A percentile compares a stretch with the other conserved stretches of the same genome.
phyloP scores from a whole-genome alignment of 2,797 vertebrate species.

The Mastacembelus armatus region DNA sequence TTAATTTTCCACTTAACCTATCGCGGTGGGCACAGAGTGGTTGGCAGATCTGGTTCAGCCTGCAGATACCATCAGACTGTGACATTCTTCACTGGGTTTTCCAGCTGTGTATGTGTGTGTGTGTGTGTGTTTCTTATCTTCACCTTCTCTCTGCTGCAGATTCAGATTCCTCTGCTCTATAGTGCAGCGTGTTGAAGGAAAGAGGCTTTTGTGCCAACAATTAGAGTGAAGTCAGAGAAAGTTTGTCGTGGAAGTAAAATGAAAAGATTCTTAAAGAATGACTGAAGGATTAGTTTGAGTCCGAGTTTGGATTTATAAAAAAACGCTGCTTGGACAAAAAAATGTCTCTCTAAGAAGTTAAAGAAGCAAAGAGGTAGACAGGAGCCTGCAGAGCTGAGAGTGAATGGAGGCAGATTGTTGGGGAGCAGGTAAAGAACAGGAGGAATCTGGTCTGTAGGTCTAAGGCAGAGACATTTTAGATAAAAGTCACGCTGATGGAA shows the following conservation, averaged over 20 bases:
- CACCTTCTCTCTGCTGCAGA: conserved; percentile 21
- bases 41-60: background rate
- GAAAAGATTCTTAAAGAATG: background rate
- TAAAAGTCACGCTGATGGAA: background rate
- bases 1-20: conserved; percentile 17
- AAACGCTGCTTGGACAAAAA: no score
- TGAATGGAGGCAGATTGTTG: background rate
- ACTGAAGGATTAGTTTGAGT: background rate
- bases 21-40: background rate
- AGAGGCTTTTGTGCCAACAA: background rate
- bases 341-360: no score
- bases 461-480: background rate
- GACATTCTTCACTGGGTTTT: conserved; percentile 47
- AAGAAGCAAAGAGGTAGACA: no score
- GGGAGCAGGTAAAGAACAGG: no score
- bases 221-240: background rate
- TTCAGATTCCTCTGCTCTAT: conserved; percentile 6
- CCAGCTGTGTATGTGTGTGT: conserved; percentile 21
- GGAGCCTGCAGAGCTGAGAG: background rate
- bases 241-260: background rate
- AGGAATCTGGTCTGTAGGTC: no score
- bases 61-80: conserved; percentile 30
- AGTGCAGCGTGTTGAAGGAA: background rate
- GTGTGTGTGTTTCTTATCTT: background rate
- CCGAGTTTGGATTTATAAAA: background rate